These are phyloP conservation scores for Molorchus minor DNA, from an alignment of 2,888 invertebrate species.

Conservation along the genomic window DNA sequence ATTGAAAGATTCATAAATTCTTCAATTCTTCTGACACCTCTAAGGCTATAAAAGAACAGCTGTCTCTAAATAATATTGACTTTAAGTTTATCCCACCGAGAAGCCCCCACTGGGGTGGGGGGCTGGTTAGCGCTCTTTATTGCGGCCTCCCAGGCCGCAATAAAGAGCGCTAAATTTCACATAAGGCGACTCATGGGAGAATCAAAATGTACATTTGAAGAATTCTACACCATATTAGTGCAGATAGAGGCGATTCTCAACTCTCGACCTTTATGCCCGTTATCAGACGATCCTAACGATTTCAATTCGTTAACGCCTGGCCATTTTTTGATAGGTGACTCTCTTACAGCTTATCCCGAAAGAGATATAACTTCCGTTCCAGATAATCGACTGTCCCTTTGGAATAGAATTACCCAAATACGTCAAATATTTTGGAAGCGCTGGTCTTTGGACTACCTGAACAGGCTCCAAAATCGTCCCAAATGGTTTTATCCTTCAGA, in stretches of 20 bases:
- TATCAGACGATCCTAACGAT: slow-evolving; percentile 9
- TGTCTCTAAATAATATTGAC: no score
- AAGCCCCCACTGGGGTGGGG: not conserved
- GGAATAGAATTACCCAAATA: not conserved
- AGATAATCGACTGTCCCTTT: not conserved
- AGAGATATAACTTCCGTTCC: not conserved
- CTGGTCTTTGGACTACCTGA: not conserved
- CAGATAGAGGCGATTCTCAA: slow-evolving; percentile 5
- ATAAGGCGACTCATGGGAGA: not conserved
- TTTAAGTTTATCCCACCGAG: not conserved
- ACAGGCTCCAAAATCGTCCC: not conserved
- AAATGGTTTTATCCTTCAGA: not conserved
- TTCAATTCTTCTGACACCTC: no score
- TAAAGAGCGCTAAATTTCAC: slow-evolving; percentile 4
- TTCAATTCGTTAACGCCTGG: not conserved
- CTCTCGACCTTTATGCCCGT: not conserved
- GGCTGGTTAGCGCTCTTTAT: no score
- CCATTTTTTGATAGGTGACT: slow-evolving; percentile 6
- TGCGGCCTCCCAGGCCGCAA: no score
- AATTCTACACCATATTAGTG: not conserved
- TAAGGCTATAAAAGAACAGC: no score
- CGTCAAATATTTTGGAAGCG: slow-evolving; percentile 6
- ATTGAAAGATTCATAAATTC: not conserved
- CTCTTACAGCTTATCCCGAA: not conserved
- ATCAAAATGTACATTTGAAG: not conserved